Evolutionary conservation across 2,888 invertebrate genomes (phyloP), one percentile per base, ranked within the genome.

Genomic region (Drosophila quinaria): DNA sequence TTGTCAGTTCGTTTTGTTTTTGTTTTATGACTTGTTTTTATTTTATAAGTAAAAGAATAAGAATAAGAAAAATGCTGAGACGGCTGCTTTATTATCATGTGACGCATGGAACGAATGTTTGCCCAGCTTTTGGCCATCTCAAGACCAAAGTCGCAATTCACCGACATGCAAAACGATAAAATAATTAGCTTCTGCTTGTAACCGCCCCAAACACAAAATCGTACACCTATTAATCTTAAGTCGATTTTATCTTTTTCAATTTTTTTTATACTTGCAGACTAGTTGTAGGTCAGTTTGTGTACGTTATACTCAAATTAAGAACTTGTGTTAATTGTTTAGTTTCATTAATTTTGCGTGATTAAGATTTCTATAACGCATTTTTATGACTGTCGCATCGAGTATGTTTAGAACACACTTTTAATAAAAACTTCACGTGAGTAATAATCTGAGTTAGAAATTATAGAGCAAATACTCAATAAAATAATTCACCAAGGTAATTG

Each of bases 41-140:
- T 69, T 75, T 22, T 4, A 22, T 22, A 22, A 22, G 22, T 71
- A 69, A 72, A 63, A n/a, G 6, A 37, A n/a, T 2, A n/a, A 78
- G 49, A 37, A 37, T 6, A n/a, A 73, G 49, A 42, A 41, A 59
- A 77, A 61, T 55, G 51, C 64, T 61, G 42, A 64, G 54, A 33
- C 22, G 47, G 44, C 41, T 29, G n/a, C 25, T 41, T 80, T 84
- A 78, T 81, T 84, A 64, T 39, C 47, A 73, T 69, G 81, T 84
- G 85, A 84, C 81, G 80, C 79, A 84, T 78, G 62, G 46, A 42
- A 29, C 39, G 65, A 64, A 47, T 59, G 46, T 6, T 54, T 46
- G 22, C 19, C 47, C 11, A 50, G 35, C 17, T 67, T 41, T 51
- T 39, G 29, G 61, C 47, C 51, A 55, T 70, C 62, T 62, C 58